Percentiles rank a stretch among this genome's conserved stretches.
Conservation (phyloP, 2,797 vertebrate genomes). For the Gephyroberyx darwinii region DNA sequence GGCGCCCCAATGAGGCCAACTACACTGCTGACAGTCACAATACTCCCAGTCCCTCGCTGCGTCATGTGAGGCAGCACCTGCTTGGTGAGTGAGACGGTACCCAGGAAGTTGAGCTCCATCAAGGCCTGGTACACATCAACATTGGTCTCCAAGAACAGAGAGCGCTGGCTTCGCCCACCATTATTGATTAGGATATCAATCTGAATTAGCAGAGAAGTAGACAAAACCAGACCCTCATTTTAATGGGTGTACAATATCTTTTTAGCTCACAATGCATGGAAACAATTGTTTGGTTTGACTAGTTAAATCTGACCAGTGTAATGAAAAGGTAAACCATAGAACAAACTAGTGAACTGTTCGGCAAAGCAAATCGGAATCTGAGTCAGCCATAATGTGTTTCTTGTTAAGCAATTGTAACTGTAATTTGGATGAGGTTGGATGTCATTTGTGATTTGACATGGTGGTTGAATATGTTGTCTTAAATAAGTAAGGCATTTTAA, state of each 20-base stretch:
- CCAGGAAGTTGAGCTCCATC: conserved; percentile 93
- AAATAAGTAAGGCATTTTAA: background rate
- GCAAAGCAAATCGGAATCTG: background rate
- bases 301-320: background rate
- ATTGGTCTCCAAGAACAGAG: conserved; percentile 85
- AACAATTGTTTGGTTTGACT: background rate
- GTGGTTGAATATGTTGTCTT: background rate
- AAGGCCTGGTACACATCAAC: conserved; percentile 87
- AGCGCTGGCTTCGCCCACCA: conserved; percentile 89
- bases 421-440: conserved; percentile 6
- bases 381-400: background rate
- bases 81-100: conserved; percentile 92
- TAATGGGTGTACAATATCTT: no score
- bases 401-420: background rate
- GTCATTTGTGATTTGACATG: background rate
- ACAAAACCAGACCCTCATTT: background rate
- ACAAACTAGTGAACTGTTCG: no score
- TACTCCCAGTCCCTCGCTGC: conserved; percentile 82
- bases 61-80: conserved; percentile 92
- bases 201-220: conserved; percentile 69
- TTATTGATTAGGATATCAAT: conserved; percentile 95
- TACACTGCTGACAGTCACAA: conserved; percentile 91
- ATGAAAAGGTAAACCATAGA: background rate
- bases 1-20: conserved; percentile 84
- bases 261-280: background rate